Percentiles rank a stretch among this genome's conserved stretches.
These are phyloP conservation scores for Capitulum mitella DNA, from an alignment of 2,888 invertebrate genomes.

Conservation along the genomic window DNA sequence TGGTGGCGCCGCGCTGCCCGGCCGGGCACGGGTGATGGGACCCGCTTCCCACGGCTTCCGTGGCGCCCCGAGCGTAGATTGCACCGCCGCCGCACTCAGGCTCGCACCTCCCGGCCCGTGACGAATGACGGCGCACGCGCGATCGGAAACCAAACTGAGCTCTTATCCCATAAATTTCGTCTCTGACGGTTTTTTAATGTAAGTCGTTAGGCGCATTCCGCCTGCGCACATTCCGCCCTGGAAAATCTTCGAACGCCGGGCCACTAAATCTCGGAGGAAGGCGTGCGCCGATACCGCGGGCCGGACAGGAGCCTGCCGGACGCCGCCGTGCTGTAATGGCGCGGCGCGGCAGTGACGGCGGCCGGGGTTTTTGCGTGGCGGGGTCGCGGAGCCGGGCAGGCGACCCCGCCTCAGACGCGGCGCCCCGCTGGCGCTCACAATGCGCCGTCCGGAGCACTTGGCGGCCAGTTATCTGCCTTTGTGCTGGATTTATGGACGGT, in stretches of 20 bases:
- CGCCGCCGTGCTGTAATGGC: too few relatives aligned
- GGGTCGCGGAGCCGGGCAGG: neutral
- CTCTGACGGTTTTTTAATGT: neutral
- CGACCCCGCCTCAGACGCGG: neutral
- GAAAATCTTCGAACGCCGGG: neutral
- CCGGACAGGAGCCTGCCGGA: too few relatives aligned
- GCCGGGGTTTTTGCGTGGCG: neutral
- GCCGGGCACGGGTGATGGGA: too few relatives aligned
- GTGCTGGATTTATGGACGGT: constrained; percentile 3
- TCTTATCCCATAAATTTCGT: neutral
- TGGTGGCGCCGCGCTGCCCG: neutral
- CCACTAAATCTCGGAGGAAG: neutral
- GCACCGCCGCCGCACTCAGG: neutral
- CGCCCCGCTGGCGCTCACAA: neutral
- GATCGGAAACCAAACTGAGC: neutral
- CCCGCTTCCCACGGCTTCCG: neutral
- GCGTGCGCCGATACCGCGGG: neutral
- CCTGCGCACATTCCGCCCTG: neutral
- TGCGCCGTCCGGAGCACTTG: neutral
- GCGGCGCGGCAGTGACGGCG: too few relatives aligned
- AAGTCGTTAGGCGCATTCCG: neutral
- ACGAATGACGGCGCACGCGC: neutral
- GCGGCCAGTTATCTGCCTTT: neutral
- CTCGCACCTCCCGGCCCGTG: neutral
- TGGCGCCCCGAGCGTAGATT: neutral